Base-by-base conservation (phyloP, 2,888 invertebrate genomes). In the Drosophila birchii region DNA sequence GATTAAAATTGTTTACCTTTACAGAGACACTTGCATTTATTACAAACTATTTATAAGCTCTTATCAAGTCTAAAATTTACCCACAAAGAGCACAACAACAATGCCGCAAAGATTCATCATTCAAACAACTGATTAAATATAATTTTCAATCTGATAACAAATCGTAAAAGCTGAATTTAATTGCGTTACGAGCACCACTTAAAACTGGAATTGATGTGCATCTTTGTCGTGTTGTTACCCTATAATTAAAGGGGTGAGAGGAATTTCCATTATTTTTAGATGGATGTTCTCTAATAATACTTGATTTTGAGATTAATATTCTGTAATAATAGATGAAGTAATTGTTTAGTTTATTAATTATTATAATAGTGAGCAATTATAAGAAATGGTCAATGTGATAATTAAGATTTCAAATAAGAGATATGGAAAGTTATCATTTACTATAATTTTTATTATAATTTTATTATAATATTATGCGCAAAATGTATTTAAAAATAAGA, bases 141-240 rank as follows among this genome's bases (percentile, higher is more conserved):
- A 41, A 69, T 41, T 68, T 56, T 56, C 26, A 47, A 56, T 56
- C 47, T 56, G 67, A 69, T 69, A 68, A 36, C 26, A 23, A 20
- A 29, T 68, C 56, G 57, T 68, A 47, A 67, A 67, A 67, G n/a
- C 34, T 56, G 39, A 56, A 41, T n/a, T 69, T 23, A 69, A 69
- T 69, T 69, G 67, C 56, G 38, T 67, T 69, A 69, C 67, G 56
- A 45, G 66, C 54, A 38, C n/a, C 55, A 45, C 38, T 68, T 66
- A 66, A 54, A 60, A 38, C 32, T 67, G 32, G 38, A 18, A 45
- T 32, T 47, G 32, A 69, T 56, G 53, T 56, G 67, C 38, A 56
- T 69, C 32, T 55, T 26, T 51, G 16, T 18, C 2, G 12, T 51
- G 16, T 7, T 23, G 47, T 47, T 57, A 47, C 56, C 67, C 45